These are phyloP conservation scores for Cladorhizidae sp. DNA, from an alignment of 37 sponge, comb jelly and placozoan genomes.

Conservation along the genomic window DNA sequence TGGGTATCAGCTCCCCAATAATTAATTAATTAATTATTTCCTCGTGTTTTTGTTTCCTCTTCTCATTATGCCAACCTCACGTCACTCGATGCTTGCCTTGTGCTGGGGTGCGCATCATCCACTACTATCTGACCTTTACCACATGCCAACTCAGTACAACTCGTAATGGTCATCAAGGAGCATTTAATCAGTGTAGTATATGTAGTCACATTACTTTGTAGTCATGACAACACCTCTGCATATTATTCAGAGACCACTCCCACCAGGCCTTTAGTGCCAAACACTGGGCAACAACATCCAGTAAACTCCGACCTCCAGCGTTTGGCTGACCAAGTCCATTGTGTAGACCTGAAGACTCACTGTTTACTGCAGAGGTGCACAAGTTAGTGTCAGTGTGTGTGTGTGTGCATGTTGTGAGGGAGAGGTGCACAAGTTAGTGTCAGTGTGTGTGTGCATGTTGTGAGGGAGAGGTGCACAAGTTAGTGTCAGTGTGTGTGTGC, in stretches of 20 bases:
- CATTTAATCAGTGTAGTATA: no score
- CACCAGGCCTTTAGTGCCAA: not conserved
- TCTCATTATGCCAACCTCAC: no score
- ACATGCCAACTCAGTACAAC: not conserved
- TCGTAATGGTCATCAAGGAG: not conserved
- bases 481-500: not conserved
- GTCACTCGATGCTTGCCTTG: no score
- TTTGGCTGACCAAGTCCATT: constrained; percentile 29
- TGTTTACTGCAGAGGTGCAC: constrained; percentile 19
- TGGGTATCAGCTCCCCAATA: no score
- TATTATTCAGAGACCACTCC: not conserved
- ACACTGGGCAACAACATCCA: not conserved
- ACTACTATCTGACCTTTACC: no score
- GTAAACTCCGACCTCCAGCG: not conserved
- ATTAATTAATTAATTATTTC: no score
- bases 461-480: constrained; percentile 7
- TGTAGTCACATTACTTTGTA: no score
- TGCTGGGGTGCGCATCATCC: no score
- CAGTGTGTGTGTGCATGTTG: not conserved
- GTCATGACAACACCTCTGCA: not conserved
- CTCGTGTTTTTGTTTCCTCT: no score
- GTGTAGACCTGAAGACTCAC: constrained; percentile 42
- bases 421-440: constrained; percentile 5
- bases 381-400: not conserved
- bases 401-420: not conserved